Conservation (phyloP, 2,888 invertebrate species). For the Agriopis aurantiaria region DNA sequence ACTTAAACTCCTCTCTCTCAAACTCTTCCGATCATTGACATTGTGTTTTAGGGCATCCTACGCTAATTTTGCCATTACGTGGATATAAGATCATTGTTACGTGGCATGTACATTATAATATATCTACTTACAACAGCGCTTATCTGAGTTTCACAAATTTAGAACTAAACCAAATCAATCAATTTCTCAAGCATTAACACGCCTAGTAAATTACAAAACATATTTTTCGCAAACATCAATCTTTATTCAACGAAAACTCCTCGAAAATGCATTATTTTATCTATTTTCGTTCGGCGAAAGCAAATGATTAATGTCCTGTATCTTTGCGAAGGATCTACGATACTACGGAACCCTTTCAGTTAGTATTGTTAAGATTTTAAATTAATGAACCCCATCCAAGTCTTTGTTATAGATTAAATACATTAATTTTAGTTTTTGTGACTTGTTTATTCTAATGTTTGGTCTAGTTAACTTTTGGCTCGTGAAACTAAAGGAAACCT, state of each 20-base stretch:
- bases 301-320: conserved; percentile 58
- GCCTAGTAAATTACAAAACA: conserved; percentile 11
- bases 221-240: conserved; percentile 36
- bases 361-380: conserved; percentile 68
- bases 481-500: neutral
- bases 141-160: neutral
- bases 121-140: no score
- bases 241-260: conserved; percentile 44
- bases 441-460: conserved; percentile 30
- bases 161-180: neutral
- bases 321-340: conserved; percentile 48
- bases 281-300: conserved; percentile 49
- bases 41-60: no score
- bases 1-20: no score
- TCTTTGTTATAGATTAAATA: conserved; percentile 57
- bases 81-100: no score
- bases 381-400: conserved; percentile 62
- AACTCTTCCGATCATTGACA: no score
- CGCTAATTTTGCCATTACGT: no score
- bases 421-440: conserved; percentile 55
- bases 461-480: conserved; percentile 39
- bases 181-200: neutral
- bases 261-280: conserved; percentile 51
- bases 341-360: conserved; percentile 25
- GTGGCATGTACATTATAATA: no score